Base-by-base conservation (phyloP, 2,888 invertebrate species). In the Panorpa germanica region DNA sequence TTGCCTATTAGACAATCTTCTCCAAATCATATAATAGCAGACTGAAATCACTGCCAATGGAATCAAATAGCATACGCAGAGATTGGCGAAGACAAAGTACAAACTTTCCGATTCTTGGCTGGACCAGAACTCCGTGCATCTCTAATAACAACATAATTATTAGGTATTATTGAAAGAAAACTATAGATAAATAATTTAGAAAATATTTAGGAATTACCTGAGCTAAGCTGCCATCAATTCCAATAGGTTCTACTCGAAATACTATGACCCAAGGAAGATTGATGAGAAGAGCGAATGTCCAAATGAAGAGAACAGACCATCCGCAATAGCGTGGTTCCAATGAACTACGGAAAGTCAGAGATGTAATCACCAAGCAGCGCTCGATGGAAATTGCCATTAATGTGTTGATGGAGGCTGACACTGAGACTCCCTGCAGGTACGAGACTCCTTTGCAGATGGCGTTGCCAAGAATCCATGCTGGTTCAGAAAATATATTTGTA, bases 381-480 rank as follows among this genome's bases (percentile, higher is more conserved):
- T 65, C 65, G 25, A 61, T 47, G 2, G 63, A 60, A 25, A 65
- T 63, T 29, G 63, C 63, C 28, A 63, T 61, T 28, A 65, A 43
- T 1, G 63, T 64, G 45, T 61, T 61, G 34, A 63, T 61, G 3
- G 62, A 62, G 10, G 63, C 64, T 37, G 59, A 59, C 12, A 65
- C 64, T 4, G 62, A 59, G 6, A 63, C 62, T 7, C 63, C 64
- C 45, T 65, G 64, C 3, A 64, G 47, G 41, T 61, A 65, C 4
- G 64, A 58, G 9, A 61, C 59, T 8, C 56, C 53, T 43, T 63
- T 64, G 45, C 64, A 65, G 45, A 63, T 55, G 36, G 60, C 52
- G 38, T 55, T 50, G 3, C 64, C 64, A 35, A 63, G 50, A 22
- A 56, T 51, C 63, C 64, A 65, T 21, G 61, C 65, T 65, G 47